Base-by-base conservation (phyloP, 1,140 invertebrate genomes). In the Hypothenemus hampei region DNA sequence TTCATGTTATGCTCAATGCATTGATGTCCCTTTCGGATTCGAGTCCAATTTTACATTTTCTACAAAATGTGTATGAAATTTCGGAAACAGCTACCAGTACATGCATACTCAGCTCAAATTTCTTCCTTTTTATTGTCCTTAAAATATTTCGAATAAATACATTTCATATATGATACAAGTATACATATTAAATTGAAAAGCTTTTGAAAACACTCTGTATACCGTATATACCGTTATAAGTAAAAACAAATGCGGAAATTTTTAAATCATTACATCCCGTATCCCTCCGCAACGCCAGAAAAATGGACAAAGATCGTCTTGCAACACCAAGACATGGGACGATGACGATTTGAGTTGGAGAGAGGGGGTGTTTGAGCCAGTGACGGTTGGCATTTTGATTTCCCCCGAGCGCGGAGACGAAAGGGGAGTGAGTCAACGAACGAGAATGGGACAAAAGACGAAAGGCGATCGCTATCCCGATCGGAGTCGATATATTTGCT, bases 401-500 rank as follows among this genome's bases (percentile, higher is more conserved):
- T 55, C 52, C 52, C 52, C 44, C 10, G 52, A 47, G 52, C 40
- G 39, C 5, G 35, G 48, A 16, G 50, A 18, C 15, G 43, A 11
- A 29, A 15, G 52, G 44, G 44, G 40, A 19, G 33, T 11, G 33
- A 11, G 41, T n/a, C 35, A 21, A 39, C 23, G 39, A 31, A 10
- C 7, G 40, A n/a, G 20, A 15, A 19, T 19, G 33, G 44, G 43
- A 56, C 45, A 56, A 56, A 56, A 56, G 53, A 56, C 53, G 53
- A 56, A 56, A 51, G 50, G 55, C 55, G 55, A 57, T 57, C 51
- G 53, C 47, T 52, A 44, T 51, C 29, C 53, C 26, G 53, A n/a
- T n/a, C n/a, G n/a, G n/a, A 39, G 45, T 26, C 53, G 53, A 56
- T 56, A 60, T 60, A 60, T 60, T 60, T 52, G 58, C 54, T 60